These are phyloP conservation scores for Capitulum mitella DNA, from an alignment of 2,888 invertebrate species.

Conservation along the genomic window DNA sequence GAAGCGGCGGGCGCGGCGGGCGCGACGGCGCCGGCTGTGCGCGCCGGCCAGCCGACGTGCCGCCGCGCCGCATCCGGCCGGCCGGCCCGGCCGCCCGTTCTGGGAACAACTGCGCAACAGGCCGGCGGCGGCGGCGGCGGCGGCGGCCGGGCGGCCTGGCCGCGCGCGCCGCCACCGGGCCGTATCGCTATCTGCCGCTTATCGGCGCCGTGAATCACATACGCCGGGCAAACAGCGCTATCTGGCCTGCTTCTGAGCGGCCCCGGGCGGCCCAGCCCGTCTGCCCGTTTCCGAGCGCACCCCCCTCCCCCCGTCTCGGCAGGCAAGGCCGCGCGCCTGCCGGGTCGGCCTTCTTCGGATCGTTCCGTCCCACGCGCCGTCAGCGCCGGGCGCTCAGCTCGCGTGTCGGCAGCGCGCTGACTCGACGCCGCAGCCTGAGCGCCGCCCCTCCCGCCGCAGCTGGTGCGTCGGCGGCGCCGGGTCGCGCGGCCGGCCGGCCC, in stretches of 20 bases:
- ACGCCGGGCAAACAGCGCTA: conserved; percentile 14
- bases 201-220: conserved; percentile 4
- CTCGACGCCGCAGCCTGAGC: neutral
- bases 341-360: no score
- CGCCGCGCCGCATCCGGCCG: neutral
- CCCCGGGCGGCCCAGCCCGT: neutral
- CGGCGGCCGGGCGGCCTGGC: neutral
- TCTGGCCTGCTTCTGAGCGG: neutral
- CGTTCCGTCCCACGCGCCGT: no score
- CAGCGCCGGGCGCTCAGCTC: neutral
- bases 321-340: no score
- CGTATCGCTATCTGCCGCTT: conserved; percentile 10
- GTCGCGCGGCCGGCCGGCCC: no score
- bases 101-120: no score
- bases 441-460: neutral
- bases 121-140: neutral
- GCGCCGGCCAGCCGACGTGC: neutral
- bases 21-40: neutral
- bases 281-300: neutral
- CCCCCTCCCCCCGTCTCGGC: no score
- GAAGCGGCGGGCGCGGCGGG: conserved; percentile 11
- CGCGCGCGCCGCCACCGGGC: conserved; percentile 1
- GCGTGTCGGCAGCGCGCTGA: neutral
- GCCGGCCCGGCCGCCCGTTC: no score
- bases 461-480: neutral